phyloP scores from a whole-genome alignment of 2,113 vertebrate genomes.

The Serilophus lunatus region DNA sequence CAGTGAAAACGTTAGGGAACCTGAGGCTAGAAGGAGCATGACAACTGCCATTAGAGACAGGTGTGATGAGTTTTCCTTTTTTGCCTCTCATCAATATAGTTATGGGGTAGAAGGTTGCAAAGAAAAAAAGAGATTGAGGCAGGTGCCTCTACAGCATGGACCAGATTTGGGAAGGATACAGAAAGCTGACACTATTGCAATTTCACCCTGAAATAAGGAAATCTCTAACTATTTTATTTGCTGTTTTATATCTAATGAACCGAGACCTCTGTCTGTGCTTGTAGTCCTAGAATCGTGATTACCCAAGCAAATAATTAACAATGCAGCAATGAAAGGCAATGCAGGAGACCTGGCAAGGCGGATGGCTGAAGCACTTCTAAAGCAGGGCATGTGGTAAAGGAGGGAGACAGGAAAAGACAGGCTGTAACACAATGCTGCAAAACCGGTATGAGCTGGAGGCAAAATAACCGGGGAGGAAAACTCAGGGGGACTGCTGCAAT shows the following conservation, averaged over 20 bases:
- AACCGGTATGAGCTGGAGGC: background rate
- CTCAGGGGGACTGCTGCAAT: constrained; percentile 6
- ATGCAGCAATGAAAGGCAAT: background rate
- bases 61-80: background rate
- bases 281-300: background rate
- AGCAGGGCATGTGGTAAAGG: background rate
- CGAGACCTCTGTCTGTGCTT: background rate
- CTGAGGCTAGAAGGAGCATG: background rate
- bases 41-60: background rate
- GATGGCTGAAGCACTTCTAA: background rate
- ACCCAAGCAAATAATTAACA: constrained; percentile 43
- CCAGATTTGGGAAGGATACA: background rate
- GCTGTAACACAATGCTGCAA: background rate
- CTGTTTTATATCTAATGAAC: background rate
- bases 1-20: background rate
- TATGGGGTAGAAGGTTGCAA: background rate
- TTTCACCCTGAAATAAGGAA: background rate
- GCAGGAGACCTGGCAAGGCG: background rate
- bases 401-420: background rate
- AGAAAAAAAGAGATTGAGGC: background rate
- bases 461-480: background rate
- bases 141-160: background rate
- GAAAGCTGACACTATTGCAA: background rate
- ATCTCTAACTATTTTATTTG: background rate
- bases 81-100: background rate